Conservation (phyloP, 2,888 invertebrate genomes). For the Polylopha cassiicola region DNA sequence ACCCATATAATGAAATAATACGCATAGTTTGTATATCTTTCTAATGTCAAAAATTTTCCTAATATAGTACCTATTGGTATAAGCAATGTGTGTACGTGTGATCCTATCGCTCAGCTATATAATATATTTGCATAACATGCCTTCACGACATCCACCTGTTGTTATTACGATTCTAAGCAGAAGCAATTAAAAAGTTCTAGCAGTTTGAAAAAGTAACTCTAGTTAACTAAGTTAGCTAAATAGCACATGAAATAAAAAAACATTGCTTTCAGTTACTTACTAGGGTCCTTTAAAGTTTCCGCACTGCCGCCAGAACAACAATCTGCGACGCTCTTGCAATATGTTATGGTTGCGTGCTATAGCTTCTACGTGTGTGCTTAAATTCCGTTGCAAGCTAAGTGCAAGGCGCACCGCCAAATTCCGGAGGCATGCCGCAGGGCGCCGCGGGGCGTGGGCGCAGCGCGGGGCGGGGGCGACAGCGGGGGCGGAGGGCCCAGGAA, state of each 20-base stretch:
- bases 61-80: too few species aligned
- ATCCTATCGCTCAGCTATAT: background rate
- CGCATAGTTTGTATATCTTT: too few species aligned
- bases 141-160: conserved; percentile 7
- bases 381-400: conserved; percentile 51
- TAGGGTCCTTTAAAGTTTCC: conserved; percentile 19
- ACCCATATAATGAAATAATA: too few species aligned
- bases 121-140: background rate
- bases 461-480: conserved; percentile 24
- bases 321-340: conserved; percentile 30
- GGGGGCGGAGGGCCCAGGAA: conserved; percentile 37
- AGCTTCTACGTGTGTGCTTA: conserved; percentile 31
- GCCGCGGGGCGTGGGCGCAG: conserved; percentile 31
- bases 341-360: conserved; percentile 36
- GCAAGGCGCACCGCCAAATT: conserved; percentile 70
- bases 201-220: too few species aligned
- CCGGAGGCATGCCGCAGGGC: conserved; percentile 60
- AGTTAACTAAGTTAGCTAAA: too few species aligned
- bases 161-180: too few species aligned
- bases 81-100: too few species aligned
- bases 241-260: too few species aligned
- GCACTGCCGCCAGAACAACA: conserved; percentile 26
- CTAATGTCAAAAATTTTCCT: too few species aligned
- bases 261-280: too few species aligned
- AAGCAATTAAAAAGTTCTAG: too few species aligned